Base-by-base conservation (phyloP, 2,888 invertebrate genomes). In the Alloscopus bannaensis region DNA sequence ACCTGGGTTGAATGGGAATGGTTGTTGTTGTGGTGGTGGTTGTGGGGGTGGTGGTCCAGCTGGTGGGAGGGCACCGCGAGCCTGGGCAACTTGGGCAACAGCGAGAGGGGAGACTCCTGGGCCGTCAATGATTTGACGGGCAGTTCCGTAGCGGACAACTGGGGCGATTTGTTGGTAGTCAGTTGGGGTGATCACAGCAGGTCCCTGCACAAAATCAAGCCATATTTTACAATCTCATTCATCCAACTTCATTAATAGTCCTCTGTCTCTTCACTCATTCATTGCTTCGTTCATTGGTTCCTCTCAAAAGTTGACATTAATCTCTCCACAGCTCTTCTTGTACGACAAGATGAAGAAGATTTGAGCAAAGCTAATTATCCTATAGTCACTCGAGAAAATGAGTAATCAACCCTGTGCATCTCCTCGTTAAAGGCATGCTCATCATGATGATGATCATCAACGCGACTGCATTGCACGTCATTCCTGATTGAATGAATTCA, bases 111-210 rank as follows among this genome's bases (percentile, higher is more conserved):
- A 84, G 26, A 86, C 83, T 36, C 73, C 81, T 24, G 76, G 73
- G 71, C 84, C 84, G 57, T 86, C 86, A 70, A 86, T 72, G 77
- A 86, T 85, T 69, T 81, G 81, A 75, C 86, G 85, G 69, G 81
- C 76, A 55, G 73, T 42, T 81, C 84, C 83, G 57, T 86, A 86
- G 64, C 86, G 84, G 72, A 86, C 84, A 31, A 85, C 86, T 47
- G 83, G 86, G 55, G 84, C 84, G 45, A 79, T 40, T 79, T 84
- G 85, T 57, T 82, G 81, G 73, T 78, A 82, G 26, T 82, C 81
- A 57, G 85, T 83, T 57, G 89, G 87, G 73, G 87, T 87, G 50
- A 89, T 87, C 3, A 89, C 87, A 24, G 90, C 88, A 36, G 90
- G 89, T 83, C 90, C 90, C 82, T 85, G 40, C 3, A 65, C 68